phyloP scores from a whole-genome alignment of 2,797 vertebrate genomes.

The Epinephelus malabaricus region DNA sequence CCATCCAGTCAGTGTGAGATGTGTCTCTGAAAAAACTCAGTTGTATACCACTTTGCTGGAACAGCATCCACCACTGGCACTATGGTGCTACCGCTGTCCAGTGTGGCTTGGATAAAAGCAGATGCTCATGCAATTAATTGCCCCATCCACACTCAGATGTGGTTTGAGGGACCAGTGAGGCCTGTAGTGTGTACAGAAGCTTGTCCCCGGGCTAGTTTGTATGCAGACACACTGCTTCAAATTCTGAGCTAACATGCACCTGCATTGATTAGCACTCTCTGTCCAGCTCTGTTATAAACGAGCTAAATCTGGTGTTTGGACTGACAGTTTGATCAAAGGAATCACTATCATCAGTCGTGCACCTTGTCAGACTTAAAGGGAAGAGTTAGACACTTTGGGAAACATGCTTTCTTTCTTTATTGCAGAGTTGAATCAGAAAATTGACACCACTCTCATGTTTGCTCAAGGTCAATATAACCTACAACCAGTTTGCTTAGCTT shows the following conservation, averaged over 20 bases:
- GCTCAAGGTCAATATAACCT: too few species aligned
- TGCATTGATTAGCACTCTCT: slow-evolving; percentile 64
- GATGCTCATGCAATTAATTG: slow-evolving; percentile 47
- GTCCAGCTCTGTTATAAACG: slow-evolving; percentile 5
- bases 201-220: slow-evolving; percentile 51
- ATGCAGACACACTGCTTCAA: slow-evolving; percentile 66
- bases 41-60: slow-evolving; percentile 30
- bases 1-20: slow-evolving; percentile 24
- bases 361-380: slow-evolving; percentile 4
- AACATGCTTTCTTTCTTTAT: not conserved
- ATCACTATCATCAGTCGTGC: slow-evolving; percentile 2
- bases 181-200: slow-evolving; percentile 52
- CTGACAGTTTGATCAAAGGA: not conserved
- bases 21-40: slow-evolving; percentile 11
- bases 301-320: not conserved
- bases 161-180: slow-evolving; percentile 55
- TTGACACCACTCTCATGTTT: not conserved
- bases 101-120: slow-evolving; percentile 45
- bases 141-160: slow-evolving; percentile 48
- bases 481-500: too few species aligned
- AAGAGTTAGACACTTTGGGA: not conserved
- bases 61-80: slow-evolving; percentile 14
- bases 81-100: slow-evolving; percentile 27
- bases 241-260: slow-evolving; percentile 56
- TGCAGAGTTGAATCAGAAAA: slow-evolving; percentile 1